Percentiles rank a stretch among this genome's conserved stretches.
phyloP scores from a whole-genome alignment of 2,888 invertebrate genomes.

The Papilio protenor region DNA sequence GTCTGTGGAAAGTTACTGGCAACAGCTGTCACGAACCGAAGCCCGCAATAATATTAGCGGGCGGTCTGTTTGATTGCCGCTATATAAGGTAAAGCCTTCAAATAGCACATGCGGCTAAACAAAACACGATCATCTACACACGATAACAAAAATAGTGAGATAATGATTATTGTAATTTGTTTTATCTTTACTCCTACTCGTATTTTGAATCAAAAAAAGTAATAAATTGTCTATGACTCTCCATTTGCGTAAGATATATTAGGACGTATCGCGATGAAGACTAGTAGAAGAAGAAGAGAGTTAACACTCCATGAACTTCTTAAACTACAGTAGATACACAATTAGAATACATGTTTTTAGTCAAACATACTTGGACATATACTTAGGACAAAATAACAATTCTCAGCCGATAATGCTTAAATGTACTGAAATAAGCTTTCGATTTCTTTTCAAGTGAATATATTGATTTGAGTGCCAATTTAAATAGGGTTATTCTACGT shows the following conservation, averaged over 20 bases:
- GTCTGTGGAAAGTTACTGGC: constrained; percentile 50
- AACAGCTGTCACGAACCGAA: constrained; percentile 45
- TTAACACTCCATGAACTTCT: neutral
- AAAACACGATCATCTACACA: constrained; percentile 6
- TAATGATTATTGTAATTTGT: neutral
- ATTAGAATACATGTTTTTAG: neutral
- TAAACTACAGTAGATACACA: too few relatives aligned
- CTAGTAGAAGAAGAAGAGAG: neutral
- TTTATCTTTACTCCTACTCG: neutral
- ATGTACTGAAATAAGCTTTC: neutral
- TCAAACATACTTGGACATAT: neutral
- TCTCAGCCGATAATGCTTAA: neutral
- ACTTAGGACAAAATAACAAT: neutral
- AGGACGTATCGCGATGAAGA: neutral
- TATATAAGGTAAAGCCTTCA: constrained; percentile 28
- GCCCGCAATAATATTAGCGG: constrained; percentile 44
- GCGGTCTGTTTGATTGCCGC: constrained; percentile 19
- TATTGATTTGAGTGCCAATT: neutral
- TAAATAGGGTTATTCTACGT: neutral
- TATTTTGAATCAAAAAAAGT: neutral
- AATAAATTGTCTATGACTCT: neutral
- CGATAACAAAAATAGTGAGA: neutral
- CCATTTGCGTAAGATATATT: neutral
- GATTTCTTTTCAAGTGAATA: neutral
- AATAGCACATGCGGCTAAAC: constrained; percentile 8